Evolutionary conservation across 1,140 invertebrate genomes (phyloP), one percentile per base, ranked within the genome.

Genomic region (Drosophila insularis): DNA sequence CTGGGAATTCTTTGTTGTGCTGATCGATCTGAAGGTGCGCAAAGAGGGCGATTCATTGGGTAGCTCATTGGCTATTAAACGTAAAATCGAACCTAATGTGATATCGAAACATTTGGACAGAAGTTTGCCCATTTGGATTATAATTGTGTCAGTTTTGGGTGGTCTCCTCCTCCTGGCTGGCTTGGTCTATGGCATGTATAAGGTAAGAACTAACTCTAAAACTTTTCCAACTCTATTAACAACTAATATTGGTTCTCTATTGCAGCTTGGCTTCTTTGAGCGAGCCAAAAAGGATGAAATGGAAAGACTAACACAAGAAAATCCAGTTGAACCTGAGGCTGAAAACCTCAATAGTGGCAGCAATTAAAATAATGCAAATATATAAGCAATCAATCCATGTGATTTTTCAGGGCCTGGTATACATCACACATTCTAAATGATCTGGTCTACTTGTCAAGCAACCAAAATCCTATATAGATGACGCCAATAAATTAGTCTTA

Each of bases 1-100:
- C 4, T 91, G 84, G 84, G 91, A 92, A 54, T 91, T 80, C 64
- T 92, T 92, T 73, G 90, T 89, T 40, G 78, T 91, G 55, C 65
- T 85, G 2, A 74, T 80, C 14, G 80, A 78, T 11, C 13, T 91
- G 17, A 73, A 80, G 14, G 54, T 92, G 46, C 43, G 17, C 17
- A 91, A 87, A 58, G 77, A 81, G 27, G 89, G 87, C 7, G 90
- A 90, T 71, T 80, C 75, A 5, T 19, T 39, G 2, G 67, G 73
- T 21, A 78, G 23, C 5, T 71, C 89, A 5, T 35, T 90, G 17
- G 35, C 40, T 1, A 80, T 91, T 1, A 74, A 61, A 14, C 72
- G 64, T 0, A 91, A 78, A 23, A 86, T 91, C 5, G 89, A 90
- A 7, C 82, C 91, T 13, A 90, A 90, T 67, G 74, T 91, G 13